Evolutionary conservation across 2,113 vertebrate genomes (phyloP), one percentile per base, ranked within the genome.

Genomic region (Lepisosteus osseus): DNA sequence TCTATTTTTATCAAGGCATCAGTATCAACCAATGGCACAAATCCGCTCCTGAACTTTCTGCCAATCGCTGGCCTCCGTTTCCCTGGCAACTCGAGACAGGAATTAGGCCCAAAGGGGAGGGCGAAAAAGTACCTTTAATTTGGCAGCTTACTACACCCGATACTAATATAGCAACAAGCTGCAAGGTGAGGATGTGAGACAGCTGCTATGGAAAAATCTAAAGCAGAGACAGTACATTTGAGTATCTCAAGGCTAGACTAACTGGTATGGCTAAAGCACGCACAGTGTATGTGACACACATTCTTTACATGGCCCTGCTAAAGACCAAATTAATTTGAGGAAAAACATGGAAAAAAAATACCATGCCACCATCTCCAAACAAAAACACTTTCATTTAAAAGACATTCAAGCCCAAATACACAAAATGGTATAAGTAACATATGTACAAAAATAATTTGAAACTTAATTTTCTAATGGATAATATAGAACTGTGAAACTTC

Each of bases 181-280:
- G 83, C 91, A 94, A 92, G 87, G 90, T 73, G 89, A 92, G 93
- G 93, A 91, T 90, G 61, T 79, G 76, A 84, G 83, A 77, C 88
- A 92, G 88, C 88, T 89, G 88, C 84, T 75, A 40, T 47, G 13
- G 63, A 75, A 65, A 83, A 79, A 78, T 77, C 78, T 86, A 2
- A 64, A 17, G 62, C 40, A 64, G 7, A 40, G 62, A 64, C 62
- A 40, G 62, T 13, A 42, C 62, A 64, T 17, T 64, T 11, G 17
- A 59, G 56, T n/a, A 13, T 1, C 29, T 29, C 29, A 29, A 29
- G 29, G 29, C 29, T 29, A 29, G 29, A 77, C 64, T 14, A 59
- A 45, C 56, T 29, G 29, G 29, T 29, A 29, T 29, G 29, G 29
- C 47, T 51, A 1, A 51, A 5, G 9, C 47, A 51, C 47, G 9